These are phyloP conservation scores for Cephus cinctus DNA, from an alignment of 1,140 invertebrate genomes.

Conservation along the genomic window DNA sequence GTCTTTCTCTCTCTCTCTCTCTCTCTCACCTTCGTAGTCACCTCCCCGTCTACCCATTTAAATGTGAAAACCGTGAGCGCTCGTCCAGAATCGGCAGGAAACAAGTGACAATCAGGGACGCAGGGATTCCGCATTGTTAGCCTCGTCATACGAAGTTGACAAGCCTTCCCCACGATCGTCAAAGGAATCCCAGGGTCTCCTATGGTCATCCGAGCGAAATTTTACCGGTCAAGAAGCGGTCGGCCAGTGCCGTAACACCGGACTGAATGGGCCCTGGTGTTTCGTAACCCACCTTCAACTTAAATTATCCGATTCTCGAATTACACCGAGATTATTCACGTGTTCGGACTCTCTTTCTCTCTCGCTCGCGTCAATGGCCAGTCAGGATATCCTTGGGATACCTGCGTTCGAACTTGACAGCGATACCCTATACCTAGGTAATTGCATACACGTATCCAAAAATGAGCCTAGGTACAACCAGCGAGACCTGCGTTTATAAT, in stretches of 20 bases:
- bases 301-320: no score
- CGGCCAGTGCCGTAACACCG: neutral
- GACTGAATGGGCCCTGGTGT: neutral
- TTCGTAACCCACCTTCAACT: neutral
- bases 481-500: no score
- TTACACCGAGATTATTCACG: no score
- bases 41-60: neutral
- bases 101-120: constrained; percentile 52
- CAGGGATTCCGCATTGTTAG: constrained; percentile 42
- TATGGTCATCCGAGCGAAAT: constrained; percentile 34
- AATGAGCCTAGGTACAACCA: no score
- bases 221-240: constrained; percentile 25
- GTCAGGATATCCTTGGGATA: no score
- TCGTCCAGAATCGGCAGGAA: constrained; percentile 36
- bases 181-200: constrained; percentile 17
- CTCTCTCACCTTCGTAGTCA: no score
- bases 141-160: constrained; percentile 34
- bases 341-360: no score
- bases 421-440: no score
- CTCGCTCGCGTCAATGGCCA: no score
- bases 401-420: no score
- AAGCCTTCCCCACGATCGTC: constrained; percentile 26
- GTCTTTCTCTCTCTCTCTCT: no score
- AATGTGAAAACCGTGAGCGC: neutral
- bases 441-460: no score